Evolutionary conservation across 2,888 invertebrate genomes (phyloP), one percentile per base, ranked within the genome.

Genomic region (Podabrus alpinus): DNA sequence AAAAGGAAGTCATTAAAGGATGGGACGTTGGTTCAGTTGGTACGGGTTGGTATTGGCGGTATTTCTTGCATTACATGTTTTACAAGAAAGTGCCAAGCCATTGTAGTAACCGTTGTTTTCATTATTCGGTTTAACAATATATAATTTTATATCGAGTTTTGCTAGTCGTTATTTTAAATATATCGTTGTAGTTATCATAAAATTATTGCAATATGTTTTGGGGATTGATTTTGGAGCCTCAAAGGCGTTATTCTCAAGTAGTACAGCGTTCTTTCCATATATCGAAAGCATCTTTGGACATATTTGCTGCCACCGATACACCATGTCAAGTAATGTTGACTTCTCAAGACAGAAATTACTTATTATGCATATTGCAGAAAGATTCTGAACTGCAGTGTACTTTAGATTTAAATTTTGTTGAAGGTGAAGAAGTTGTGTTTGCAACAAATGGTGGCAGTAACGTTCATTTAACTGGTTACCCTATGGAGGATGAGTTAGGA

Each of bases 1-100:
- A 90, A 67, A 93, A 94, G 78, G 96, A 97, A 86, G 97, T 97
- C 0, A 97, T 97, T 84, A 92, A 93, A 81, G 97, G 95, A 13
- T 97, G 96, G 97, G 97, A 97, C 84, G 88, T 94, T 59, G 97
- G 96, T 69, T 89, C 97, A n/a, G 88, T 88, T 60, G 97, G 97
- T 68, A 98, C 21, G 11, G 17, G 62, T 64, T 19, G n/a, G 21
- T 16, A 64, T 64, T 64, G 4, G 62, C 62, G 62, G 62, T 64
- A 64, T 64, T 64, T 64, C n/a, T 17, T 21, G 62, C 62, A 64
- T 62, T 19, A 13, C 17, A 21, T 21, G 15, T 19, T 62, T 17
- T 62, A n/a, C 45, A n/a, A 45, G n/a, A n/a, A n/a, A n/a, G n/a
- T n/a, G n/a, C n/a, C n/a, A n/a, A n/a, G n/a, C n/a, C n/a, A n/a